These are phyloP conservation scores for Siderastrea radians DNA, from an alignment of 92 coral and sea anemone species.

Conservation along the genomic window DNA sequence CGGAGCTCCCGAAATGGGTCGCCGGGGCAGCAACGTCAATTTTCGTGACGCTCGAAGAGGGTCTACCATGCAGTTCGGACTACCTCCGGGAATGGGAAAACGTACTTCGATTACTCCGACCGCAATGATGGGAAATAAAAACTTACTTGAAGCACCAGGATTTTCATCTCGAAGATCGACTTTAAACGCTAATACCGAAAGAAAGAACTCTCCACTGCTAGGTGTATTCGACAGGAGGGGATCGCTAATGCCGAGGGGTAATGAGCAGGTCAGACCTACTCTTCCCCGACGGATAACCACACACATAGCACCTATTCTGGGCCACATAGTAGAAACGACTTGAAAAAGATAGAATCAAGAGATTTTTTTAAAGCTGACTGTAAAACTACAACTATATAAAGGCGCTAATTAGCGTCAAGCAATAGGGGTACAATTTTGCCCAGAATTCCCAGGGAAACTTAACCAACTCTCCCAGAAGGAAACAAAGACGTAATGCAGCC, in stretches of 20 bases:
- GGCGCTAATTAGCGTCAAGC: no score
- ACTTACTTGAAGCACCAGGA: slow-evolving; percentile 37
- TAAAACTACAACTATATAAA: background rate
- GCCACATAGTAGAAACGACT: slow-evolving; percentile 20
- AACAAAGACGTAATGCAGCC: no score
- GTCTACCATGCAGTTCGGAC: slow-evolving; percentile 32
- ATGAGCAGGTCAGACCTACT: slow-evolving; percentile 1
- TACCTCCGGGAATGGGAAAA: slow-evolving; percentile 33
- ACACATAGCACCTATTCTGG: slow-evolving; percentile 13
- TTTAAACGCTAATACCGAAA: background rate
- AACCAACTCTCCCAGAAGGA: no score
- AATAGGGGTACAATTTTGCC: no score
- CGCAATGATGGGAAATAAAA: slow-evolving; percentile 22
- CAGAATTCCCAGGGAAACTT: no score
- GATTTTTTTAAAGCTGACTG: background rate
- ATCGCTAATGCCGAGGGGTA: slow-evolving; percentile 36
- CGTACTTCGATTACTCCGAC: slow-evolving; percentile 27
- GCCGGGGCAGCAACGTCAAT: slow-evolving; percentile 43
- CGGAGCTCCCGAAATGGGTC: slow-evolving; percentile 47
- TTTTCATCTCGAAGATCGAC: slow-evolving; percentile 17
- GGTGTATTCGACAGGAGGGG: slow-evolving; percentile 31
- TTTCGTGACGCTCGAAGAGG: slow-evolving; percentile 42
- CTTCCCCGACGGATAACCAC: slow-evolving; percentile 34
- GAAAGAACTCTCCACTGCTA: background rate
- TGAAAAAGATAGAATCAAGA: background rate